These are phyloP conservation scores for Actias luna DNA, from an alignment of 2,888 invertebrate species.

Conservation along the genomic window DNA sequence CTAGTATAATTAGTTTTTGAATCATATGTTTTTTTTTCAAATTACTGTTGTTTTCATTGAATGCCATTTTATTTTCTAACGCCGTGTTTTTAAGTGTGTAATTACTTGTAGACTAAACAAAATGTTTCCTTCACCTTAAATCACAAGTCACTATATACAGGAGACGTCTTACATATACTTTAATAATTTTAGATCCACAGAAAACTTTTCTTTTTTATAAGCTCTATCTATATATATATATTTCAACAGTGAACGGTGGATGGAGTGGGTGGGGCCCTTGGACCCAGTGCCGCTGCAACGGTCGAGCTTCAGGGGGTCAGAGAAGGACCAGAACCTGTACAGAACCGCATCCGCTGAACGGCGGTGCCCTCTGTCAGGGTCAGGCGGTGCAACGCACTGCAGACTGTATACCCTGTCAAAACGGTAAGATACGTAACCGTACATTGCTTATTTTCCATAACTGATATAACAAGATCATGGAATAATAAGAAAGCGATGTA, in stretches of 20 bases:
- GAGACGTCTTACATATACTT: neutral
- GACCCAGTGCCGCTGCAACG: slow-evolving; percentile 94
- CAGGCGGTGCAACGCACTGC: slow-evolving; percentile 89
- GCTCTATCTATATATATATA: neutral
- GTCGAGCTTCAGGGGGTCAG: slow-evolving; percentile 87
- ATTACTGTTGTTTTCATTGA: too few relatives aligned
- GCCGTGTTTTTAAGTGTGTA: too few relatives aligned
- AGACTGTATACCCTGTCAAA: slow-evolving; percentile 90
- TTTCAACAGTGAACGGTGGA: slow-evolving; percentile 92
- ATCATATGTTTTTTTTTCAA: too few relatives aligned
- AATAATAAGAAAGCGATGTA: too few relatives aligned
- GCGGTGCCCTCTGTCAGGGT: slow-evolving; percentile 93
- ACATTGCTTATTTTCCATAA: neutral
- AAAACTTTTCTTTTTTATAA: neutral
- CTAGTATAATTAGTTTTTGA: too few relatives aligned
- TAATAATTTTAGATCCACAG: neutral
- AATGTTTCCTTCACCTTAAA: neutral
- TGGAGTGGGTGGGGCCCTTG: slow-evolving; percentile 96
- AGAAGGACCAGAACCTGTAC: slow-evolving; percentile 92
- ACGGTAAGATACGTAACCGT: slow-evolving; percentile 48
- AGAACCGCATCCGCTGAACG: slow-evolving; percentile 95
- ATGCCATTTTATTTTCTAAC: too few relatives aligned
- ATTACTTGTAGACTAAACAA: too few relatives aligned
- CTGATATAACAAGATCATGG: too few relatives aligned
- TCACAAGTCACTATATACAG: neutral